A percentile compares a stretch with the other conserved stretches of the same genome.
phyloP scores from a whole-genome alignment of 1,140 invertebrate species.

The Solenopsis invicta region DNA sequence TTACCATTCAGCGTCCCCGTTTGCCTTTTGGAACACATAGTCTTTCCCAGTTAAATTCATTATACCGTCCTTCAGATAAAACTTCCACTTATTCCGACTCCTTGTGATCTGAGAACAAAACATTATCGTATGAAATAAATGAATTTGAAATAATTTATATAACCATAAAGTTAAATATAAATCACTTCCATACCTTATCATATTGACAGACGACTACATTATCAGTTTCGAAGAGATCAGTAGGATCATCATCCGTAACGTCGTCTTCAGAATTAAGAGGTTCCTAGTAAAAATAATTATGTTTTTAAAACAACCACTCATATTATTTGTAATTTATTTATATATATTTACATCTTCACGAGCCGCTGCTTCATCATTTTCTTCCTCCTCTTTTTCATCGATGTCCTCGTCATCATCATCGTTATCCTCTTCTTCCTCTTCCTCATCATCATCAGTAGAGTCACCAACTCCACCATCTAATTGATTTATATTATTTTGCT shows the following conservation, averaged over 20 bases:
- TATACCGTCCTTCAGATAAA: conserved; percentile 99
- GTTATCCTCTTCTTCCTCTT: conserved; percentile 92
- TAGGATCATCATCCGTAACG: conserved; percentile 98
- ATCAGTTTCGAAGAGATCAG: conserved; percentile 98
- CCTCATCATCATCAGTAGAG: conserved; percentile 92
- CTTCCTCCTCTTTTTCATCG: conserved; percentile 92
- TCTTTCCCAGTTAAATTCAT: conserved; percentile 99
- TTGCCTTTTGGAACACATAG: conserved; percentile 99
- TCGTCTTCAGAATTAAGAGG: conserved; percentile 98
- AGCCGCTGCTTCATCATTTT: conserved; percentile 88
- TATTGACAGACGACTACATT: conserved; percentile 99
- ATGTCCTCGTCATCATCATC: conserved; percentile 91
- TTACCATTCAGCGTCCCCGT: conserved; percentile 99
- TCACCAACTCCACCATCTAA: conserved; percentile 92
- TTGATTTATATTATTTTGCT: conserved; percentile 86
- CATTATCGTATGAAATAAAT: not conserved
- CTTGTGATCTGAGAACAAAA: conserved; percentile 93
- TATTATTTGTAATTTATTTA: not conserved
- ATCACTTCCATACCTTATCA: conserved; percentile 92
- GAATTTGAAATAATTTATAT: not conserved
- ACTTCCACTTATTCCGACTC: conserved; percentile 99
- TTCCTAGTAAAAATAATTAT: conserved; percentile 89
- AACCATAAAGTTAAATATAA: conserved; percentile 34
- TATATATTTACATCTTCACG: conserved; percentile 87
- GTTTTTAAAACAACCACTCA: not conserved